Percentiles rank a stretch among this genome's conserved stretches.
phyloP scores from a whole-genome alignment of 2,113 vertebrate species.

The Noturus placidus region DNA sequence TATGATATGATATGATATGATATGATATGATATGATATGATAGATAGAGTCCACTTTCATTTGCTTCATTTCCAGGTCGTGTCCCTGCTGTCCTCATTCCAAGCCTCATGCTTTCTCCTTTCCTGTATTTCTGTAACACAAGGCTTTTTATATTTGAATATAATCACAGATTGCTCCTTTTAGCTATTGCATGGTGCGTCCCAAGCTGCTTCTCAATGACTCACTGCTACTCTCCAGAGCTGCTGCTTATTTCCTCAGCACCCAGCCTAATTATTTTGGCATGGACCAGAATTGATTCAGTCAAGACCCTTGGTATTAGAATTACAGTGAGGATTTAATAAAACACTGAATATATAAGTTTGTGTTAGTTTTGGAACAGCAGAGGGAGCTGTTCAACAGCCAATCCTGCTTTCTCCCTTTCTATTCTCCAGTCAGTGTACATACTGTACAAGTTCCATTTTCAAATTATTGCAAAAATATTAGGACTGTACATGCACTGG shows the following conservation, averaged over 20 bases:
- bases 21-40: no score
- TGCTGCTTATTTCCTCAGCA: constrained; percentile 9
- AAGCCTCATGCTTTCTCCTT: not conserved
- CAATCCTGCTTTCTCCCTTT: not conserved
- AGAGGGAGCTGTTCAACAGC: constrained; percentile 45
- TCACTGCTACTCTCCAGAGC: constrained; percentile 1
- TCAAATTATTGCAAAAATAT: not conserved
- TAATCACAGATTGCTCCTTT: constrained; percentile 4
- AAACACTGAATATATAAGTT: not conserved
- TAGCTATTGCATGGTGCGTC: not conserved
- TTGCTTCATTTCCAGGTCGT: constrained; percentile 10
- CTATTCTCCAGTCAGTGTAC: not conserved
- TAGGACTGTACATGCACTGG: not conserved
- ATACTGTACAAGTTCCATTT: not conserved
- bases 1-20: no score
- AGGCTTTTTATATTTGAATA: constrained; percentile 17
- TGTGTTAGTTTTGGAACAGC: constrained; percentile 14
- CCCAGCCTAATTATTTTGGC: constrained; percentile 11
- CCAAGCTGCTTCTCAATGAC: not conserved
- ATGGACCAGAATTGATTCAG: constrained; percentile 7
- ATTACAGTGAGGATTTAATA: not conserved
- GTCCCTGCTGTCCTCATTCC: constrained; percentile 38
- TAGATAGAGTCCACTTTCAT: not conserved
- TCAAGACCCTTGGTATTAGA: constrained; percentile 1
- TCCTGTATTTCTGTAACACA: not conserved